Percentiles rank a stretch among this genome's conserved stretches.
Conservation (phyloP, 2,888 invertebrate species). For the Phytoseiulus persimilis region DNA sequence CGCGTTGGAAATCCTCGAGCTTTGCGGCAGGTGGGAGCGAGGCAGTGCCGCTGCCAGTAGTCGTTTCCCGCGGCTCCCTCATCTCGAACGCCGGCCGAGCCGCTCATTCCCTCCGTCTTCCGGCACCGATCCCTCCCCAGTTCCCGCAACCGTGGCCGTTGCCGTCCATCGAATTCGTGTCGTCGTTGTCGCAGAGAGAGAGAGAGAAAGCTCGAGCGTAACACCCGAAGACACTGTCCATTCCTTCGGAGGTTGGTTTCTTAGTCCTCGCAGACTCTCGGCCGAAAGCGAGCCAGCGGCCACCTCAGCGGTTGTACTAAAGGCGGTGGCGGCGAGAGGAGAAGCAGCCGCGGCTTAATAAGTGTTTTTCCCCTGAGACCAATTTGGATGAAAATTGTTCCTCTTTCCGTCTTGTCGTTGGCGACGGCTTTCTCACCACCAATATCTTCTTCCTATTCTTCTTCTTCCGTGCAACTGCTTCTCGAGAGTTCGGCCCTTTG, state of each 20-base stretch:
- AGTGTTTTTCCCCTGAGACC: slow-evolving; percentile 35
- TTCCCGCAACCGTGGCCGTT: not conserved
- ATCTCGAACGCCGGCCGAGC: not conserved
- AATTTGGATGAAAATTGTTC: slow-evolving; percentile 38
- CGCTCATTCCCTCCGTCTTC: not conserved
- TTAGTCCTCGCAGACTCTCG: not conserved
- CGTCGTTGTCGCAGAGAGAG: not conserved
- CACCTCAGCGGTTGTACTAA: not conserved
- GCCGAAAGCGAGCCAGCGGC: not conserved
- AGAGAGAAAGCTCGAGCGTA: not conserved
- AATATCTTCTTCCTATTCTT: not conserved
- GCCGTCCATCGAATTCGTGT: not conserved
- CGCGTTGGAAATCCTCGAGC: not conserved
- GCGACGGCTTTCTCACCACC: slow-evolving; percentile 9
- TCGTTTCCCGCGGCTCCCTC: not conserved
- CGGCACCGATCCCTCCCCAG: not conserved
- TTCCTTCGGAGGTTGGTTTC: not conserved
- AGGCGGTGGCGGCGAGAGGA: not conserved
- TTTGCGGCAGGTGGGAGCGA: not conserved
- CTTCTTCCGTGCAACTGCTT: slow-evolving; percentile 7
- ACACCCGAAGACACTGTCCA: not conserved
- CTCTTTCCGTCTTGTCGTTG: slow-evolving; percentile 11
- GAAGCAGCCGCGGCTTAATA: slow-evolving; percentile 17
- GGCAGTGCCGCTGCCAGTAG: not conserved
- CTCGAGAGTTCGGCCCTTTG: not conserved